A percentile compares a stretch with the other conserved stretches of the same genome.
phyloP scores from a whole-genome alignment of 30 jellyfish, hydroid and myxozoan genomes.

The Hydractinia symbiolongicarpus region DNA sequence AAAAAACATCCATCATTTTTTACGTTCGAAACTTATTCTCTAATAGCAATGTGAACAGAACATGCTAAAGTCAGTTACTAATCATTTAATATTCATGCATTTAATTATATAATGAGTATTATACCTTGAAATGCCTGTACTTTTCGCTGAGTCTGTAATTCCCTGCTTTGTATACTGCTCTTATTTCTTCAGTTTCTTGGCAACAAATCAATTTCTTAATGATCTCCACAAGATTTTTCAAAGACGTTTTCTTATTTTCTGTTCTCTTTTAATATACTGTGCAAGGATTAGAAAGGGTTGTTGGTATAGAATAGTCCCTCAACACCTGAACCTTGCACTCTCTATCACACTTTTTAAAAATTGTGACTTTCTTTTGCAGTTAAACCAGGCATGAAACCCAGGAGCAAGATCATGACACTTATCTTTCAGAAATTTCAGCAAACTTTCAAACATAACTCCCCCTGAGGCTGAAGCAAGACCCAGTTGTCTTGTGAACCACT shows the following conservation, averaged over 20 bases:
- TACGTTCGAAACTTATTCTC: no score
- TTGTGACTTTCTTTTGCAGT: not conserved
- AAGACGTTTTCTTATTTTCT: not conserved
- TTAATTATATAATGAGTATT: not conserved
- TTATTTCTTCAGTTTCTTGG: conserved; percentile 2
- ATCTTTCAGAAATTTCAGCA: conserved; percentile 22
- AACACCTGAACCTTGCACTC: not conserved
- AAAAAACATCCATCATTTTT: no score
- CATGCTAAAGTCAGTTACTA: no score
- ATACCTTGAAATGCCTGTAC: not conserved
- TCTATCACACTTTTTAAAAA: not conserved
- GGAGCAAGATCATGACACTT: conserved; percentile 41
- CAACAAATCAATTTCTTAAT: not conserved
- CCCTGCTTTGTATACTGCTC: conserved; percentile 4
- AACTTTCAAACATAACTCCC: conserved; percentile 26
- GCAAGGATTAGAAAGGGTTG: not conserved
- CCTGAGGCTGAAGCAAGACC: conserved; percentile 39
- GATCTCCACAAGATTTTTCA: not conserved
- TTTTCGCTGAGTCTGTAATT: not conserved
- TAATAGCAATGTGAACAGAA: no score
- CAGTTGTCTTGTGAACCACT: not conserved
- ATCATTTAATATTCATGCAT: no score
- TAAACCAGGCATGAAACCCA: conserved; percentile 38
- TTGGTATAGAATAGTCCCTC: not conserved
- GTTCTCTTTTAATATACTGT: not conserved